Evolutionary conservation across 2,113 vertebrate species (phyloP), one percentile per base, ranked within the genome.

Genomic region (Plectropomus leopardus): DNA sequence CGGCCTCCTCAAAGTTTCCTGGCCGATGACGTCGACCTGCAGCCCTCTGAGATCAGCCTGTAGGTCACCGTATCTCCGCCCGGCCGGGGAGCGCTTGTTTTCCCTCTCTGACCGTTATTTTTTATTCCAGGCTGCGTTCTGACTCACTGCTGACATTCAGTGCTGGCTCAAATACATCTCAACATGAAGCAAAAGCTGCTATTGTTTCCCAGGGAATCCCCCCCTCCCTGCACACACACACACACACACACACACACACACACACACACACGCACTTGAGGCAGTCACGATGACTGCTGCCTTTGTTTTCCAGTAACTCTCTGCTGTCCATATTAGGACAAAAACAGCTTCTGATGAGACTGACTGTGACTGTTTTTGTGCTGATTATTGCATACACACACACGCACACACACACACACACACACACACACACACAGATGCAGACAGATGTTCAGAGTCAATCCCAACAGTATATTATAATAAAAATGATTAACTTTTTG

Each of bases 81-180:
- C 79, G 2, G 8, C 36, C 3, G 42, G 61, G 40, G 78, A 64
- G 63, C 30, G 59, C 80, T 75, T 83, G 72, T 86, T 87, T 78
- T 88, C 65, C 59, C 51, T 77, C 55, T 76, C 53, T 63, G 61
- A 23, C 45, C 82, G 50, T 5, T 40, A 6, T 36, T 57, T 78
- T 75, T 57, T 23, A 50, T 53, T 53, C 71, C 59, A 71, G 36
- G 36, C 72, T n/a, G 15, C 24, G 44, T 6, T 78, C 76, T 87
- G 89, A 91, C 75, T 89, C 89, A 89, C 58, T n/a, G 55, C 69
- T 76, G 82, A 79, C 73, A 70, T 88, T 59, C 74, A 68, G 4
- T 21, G 4, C 67, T 54, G 48, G 40, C 32, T 59, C 36, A 30
- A 14, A 17, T 3, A 59, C 11, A 1, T 54, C 45, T 28, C 42